phyloP scores from a whole-genome alignment of 2,888 invertebrate species.

The Pinctada fucata region DNA sequence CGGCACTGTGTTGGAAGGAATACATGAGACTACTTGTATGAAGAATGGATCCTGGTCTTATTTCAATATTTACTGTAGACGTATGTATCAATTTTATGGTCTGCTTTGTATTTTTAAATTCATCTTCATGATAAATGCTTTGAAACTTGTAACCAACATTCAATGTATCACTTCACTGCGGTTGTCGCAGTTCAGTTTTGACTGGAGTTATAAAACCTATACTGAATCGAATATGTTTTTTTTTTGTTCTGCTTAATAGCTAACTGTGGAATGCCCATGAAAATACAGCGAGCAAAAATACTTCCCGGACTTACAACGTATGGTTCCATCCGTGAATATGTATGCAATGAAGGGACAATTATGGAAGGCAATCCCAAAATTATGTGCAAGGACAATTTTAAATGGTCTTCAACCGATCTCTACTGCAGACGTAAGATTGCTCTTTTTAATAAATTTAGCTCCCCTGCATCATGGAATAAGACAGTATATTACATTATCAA shows the following conservation, averaged over 20 bases:
- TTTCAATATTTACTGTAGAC: slow-evolving; percentile 13
- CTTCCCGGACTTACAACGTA: background rate
- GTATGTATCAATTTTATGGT: background rate
- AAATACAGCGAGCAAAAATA: slow-evolving; percentile 9
- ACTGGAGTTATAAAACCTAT: background rate
- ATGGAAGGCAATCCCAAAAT: slow-evolving; percentile 3
- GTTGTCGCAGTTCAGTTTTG: too few species aligned
- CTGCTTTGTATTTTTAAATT: too few species aligned
- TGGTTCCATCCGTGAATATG: background rate
- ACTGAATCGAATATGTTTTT: background rate
- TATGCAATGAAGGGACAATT: background rate
- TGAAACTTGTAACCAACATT: too few species aligned
- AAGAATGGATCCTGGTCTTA: slow-evolving; percentile 13
- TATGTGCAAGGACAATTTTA: slow-evolving; percentile 11
- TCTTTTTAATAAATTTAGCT: background rate
- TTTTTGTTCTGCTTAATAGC: background rate
- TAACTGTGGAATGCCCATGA: slow-evolving; percentile 11
- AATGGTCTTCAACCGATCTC: slow-evolving; percentile 13
- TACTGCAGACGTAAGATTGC: slow-evolving; percentile 18
- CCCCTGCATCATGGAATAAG: too few species aligned
- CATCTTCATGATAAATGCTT: too few species aligned
- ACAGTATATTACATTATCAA: too few species aligned
- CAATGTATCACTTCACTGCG: too few species aligned
- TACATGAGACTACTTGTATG: background rate
- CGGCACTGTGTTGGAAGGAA: slow-evolving; percentile 11